Percentiles rank a stretch among this genome's conserved stretches.
These are phyloP conservation scores for Myiagra hebetior DNA, from an alignment of 2,113 vertebrate genomes.

Conservation along the genomic window DNA sequence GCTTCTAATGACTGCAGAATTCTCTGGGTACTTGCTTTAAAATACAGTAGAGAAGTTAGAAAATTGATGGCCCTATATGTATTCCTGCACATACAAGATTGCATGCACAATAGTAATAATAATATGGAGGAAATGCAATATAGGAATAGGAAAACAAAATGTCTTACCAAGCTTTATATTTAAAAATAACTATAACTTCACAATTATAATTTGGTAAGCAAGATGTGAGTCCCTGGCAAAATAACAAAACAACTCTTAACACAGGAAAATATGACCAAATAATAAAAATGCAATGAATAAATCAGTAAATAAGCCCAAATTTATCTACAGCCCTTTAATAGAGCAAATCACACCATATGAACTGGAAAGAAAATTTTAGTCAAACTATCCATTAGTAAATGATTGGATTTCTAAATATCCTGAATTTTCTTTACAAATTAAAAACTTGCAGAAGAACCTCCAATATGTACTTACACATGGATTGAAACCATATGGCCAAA, in stretches of 20 bases:
- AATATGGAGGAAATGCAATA: neutral
- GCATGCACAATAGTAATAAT: neutral
- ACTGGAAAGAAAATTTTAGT: neutral
- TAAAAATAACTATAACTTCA: neutral
- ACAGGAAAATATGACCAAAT: neutral
- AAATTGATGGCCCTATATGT: neutral
- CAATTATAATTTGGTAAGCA: neutral
- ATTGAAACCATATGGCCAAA: neutral
- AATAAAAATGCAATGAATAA: neutral
- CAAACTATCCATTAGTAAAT: neutral
- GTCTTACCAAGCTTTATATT: neutral
- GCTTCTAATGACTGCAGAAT: neutral
- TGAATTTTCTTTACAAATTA: neutral
- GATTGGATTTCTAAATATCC: neutral
- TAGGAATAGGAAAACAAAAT: neutral
- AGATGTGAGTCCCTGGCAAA: neutral
- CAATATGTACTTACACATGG: fast-evolving
- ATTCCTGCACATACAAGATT: neutral
- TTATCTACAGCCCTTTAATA: neutral
- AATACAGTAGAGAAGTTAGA: neutral
- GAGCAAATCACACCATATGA: neutral
- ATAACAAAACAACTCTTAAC: neutral
- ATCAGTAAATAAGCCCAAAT: neutral
- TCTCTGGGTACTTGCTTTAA: neutral
- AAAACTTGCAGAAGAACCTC: neutral